Conservation (phyloP, 1,140 invertebrate species). For the Euglossa dilemma region DNA sequence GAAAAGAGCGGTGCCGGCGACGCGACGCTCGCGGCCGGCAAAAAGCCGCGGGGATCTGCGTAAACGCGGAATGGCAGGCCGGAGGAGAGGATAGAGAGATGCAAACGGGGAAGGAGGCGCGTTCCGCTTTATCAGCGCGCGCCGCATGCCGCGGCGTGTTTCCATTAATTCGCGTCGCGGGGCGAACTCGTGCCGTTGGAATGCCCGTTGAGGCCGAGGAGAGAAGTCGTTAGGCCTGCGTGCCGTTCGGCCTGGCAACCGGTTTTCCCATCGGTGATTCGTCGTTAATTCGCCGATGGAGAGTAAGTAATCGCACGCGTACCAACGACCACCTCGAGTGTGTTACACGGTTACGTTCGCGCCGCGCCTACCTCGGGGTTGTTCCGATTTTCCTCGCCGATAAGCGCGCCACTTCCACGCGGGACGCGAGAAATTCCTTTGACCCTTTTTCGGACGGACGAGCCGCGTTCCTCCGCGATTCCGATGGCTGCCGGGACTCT, state of each 20-base stretch:
- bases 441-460: slow-evolving; percentile 26
- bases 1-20: neutral
- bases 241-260: slow-evolving; percentile 75
- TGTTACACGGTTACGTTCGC: slow-evolving; percentile 65
- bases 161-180: slow-evolving; percentile 81
- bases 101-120: slow-evolving; percentile 54
- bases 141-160: slow-evolving; percentile 75
- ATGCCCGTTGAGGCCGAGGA: slow-evolving; percentile 74
- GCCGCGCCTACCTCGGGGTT: slow-evolving; percentile 52
- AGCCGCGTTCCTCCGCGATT: neutral
- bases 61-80: slow-evolving; percentile 32
- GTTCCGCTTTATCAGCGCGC: slow-evolving; percentile 78
- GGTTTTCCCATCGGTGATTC: slow-evolving; percentile 78
- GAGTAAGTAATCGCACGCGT: slow-evolving; percentile 75
- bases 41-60: slow-evolving; percentile 21
- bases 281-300: slow-evolving; percentile 77
- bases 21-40: neutral
- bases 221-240: slow-evolving; percentile 77
- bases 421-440: slow-evolving; percentile 34
- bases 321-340: slow-evolving; percentile 73
- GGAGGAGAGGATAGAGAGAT: slow-evolving; percentile 68
- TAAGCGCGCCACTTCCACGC: slow-evolving; percentile 8
- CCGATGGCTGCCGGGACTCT: too few relatives aligned
- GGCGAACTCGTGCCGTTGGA: slow-evolving; percentile 76
- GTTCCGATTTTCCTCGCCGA: slow-evolving; percentile 36